These are phyloP conservation scores for Lithobates sylvaticus DNA, from an alignment of 2,797 vertebrate genomes.

Conservation along the genomic window DNA sequence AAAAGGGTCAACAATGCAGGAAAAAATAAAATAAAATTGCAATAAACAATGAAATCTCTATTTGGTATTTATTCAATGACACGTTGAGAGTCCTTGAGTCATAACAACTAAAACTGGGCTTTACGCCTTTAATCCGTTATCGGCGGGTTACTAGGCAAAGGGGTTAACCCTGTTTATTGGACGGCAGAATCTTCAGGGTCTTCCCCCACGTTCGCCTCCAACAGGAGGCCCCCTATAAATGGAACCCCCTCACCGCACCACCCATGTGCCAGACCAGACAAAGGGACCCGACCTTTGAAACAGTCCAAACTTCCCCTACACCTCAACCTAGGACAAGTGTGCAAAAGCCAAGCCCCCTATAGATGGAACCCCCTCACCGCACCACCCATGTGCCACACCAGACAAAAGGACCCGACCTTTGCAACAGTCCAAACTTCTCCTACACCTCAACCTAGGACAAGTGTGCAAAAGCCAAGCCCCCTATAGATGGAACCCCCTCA, in stretches of 20 bases:
- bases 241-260: background rate
- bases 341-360: too few relatives aligned
- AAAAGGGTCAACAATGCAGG: too few relatives aligned
- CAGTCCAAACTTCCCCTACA: conserved; percentile 13
- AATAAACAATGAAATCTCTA: too few relatives aligned
- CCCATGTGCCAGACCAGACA: background rate
- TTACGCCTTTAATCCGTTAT: background rate
- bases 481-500: background rate
- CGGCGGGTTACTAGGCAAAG: background rate
- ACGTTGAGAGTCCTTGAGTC: too few relatives aligned
- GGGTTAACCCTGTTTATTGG: background rate
- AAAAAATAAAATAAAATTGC: too few relatives aligned
- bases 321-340: background rate
- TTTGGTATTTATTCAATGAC: too few relatives aligned
- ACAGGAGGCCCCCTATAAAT: background rate
- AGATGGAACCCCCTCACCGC: too few relatives aligned
- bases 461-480: background rate
- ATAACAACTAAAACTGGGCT: too few relatives aligned
- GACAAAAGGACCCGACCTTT: too few relatives aligned
- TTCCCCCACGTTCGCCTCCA: background rate
- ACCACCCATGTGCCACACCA: too few relatives aligned
- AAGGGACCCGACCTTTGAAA: background rate
- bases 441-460: too few relatives aligned
- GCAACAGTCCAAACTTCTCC: too few relatives aligned
- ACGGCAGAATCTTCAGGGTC: background rate